Evolutionary conservation across 1,140 invertebrate species (phyloP).

Genomic region (Trichoplusia ni): DNA sequence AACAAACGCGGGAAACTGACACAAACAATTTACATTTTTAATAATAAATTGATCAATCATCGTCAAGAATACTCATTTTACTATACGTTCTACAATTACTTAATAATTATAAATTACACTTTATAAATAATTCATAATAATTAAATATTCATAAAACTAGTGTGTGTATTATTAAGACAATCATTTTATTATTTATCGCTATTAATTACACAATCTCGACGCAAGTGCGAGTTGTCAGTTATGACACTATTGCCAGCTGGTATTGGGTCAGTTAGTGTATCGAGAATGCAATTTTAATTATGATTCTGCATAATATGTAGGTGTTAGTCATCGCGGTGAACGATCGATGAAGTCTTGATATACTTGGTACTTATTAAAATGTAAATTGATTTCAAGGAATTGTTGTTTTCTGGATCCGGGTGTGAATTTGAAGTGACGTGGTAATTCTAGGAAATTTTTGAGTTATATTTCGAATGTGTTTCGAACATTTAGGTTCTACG

Average conservation of each 20-base stretch:
- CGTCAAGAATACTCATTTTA: background rate
- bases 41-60: background rate
- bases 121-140: conserved; percentile 7
- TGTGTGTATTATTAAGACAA: conserved; percentile 1
- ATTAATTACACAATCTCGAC: conserved; percentile 4
- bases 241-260: conserved; percentile 7
- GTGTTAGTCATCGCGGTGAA: conserved; percentile 8
- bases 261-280: background rate
- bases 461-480: too few species aligned
- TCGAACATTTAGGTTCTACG: too few species aligned
- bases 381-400: background rate
- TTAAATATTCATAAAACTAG: background rate
- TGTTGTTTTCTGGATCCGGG: background rate
- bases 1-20: background rate
- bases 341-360: background rate
- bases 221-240: background rate
- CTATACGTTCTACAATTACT: background rate
- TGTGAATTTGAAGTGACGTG: too few species aligned
- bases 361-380: background rate
- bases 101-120: background rate
- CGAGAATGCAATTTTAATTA: background rate
- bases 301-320: background rate
- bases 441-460: too few species aligned
- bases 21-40: background rate
- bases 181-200: conserved; percentile 16